Conservation (phyloP, 1,140 invertebrate species). For the Brachionus plicatilis region DNA sequence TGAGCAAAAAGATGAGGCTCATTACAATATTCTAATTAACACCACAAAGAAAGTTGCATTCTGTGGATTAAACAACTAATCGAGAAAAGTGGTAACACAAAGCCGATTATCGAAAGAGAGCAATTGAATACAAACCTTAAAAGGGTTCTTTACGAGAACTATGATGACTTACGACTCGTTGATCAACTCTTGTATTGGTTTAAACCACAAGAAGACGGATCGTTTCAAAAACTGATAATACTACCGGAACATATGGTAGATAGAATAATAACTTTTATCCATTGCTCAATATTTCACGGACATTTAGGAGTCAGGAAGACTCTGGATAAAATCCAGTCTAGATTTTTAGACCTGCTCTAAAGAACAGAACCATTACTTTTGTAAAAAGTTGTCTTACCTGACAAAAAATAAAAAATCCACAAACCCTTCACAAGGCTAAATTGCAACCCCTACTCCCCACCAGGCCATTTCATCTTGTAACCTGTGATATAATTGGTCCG, state of each 20-base stretch:
- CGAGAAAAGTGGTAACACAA: neutral
- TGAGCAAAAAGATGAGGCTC: neutral
- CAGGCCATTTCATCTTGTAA: neutral
- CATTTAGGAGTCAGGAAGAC: conserved; percentile 9
- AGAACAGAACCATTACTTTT: neutral
- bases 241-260: neutral
- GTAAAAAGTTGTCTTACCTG: neutral
- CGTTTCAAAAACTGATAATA: neutral
- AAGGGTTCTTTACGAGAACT: neutral
- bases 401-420: conserved; percentile 17
- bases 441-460: neutral
- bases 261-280: neutral
- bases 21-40: neutral
- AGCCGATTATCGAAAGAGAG: neutral
- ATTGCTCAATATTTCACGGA: conserved; percentile 13
- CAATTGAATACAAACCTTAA: neutral
- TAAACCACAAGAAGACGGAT: neutral
- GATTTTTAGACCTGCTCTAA: conserved; percentile 2
- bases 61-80: neutral
- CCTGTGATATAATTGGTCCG: conserved; percentile 43
- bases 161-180: neutral
- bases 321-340: neutral
- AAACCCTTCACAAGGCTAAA: neutral
- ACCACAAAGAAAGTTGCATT: neutral
- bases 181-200: neutral